Conservation (phyloP, 1,140 invertebrate genomes). For the Oedothorax gibbosus region DNA sequence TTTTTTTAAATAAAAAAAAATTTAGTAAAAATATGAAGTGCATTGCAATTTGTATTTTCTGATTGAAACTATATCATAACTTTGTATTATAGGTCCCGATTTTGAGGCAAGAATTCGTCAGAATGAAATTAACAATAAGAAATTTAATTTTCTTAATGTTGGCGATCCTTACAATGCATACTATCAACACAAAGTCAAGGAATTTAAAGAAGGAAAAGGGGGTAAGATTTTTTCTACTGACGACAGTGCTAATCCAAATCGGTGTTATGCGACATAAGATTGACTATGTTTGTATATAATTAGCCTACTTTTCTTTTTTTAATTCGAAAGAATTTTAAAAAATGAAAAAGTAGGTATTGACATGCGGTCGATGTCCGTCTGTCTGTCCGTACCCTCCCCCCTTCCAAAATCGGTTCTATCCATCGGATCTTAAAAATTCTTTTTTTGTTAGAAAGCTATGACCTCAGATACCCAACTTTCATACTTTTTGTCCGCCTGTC, state of each 20-base stretch:
- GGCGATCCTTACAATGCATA: conserved; percentile 99
- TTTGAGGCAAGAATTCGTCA: conserved; percentile 97
- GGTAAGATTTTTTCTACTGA: conserved; percentile 18
- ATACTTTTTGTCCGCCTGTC: too few species aligned
- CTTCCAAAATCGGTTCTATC: too few species aligned
- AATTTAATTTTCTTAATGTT: conserved; percentile 97
- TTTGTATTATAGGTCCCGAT: conserved; percentile 76
- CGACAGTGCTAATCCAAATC: neutral
- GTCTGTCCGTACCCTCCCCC: too few species aligned
- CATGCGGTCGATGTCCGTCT: too few species aligned
- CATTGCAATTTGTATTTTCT: neutral
- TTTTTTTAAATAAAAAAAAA: conserved; percentile 3
- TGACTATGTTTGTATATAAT: neutral
- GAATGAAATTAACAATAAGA: conserved; percentile 97
- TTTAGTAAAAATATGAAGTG: neutral
- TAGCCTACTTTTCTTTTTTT: too few species aligned
- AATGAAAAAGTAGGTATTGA: too few species aligned
- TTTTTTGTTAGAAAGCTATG: too few species aligned
- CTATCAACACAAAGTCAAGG: conserved; percentile 97
- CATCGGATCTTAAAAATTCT: too few species aligned
- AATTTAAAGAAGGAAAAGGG: conserved; percentile 88
- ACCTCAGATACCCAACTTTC: too few species aligned
- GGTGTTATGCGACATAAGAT: neutral
- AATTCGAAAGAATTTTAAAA: too few species aligned
- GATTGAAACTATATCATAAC: neutral